Base-by-base conservation (phyloP, 2,888 invertebrate species). In the Petrophora chlorosata region DNA sequence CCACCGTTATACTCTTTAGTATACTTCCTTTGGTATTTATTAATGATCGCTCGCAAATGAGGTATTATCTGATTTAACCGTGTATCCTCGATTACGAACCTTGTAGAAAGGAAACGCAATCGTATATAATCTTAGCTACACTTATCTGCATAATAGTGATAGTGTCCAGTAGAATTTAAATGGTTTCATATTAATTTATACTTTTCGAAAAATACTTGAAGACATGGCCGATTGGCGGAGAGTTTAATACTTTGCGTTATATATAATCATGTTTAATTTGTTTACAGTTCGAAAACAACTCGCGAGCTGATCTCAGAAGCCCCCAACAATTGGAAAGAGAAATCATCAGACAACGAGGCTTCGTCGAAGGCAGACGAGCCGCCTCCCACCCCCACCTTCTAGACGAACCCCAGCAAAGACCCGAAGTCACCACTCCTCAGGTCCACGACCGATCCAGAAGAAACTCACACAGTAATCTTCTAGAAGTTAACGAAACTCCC, bases 361-460 rank as follows among this genome's bases (percentile, higher is more conserved):
- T 93, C 29, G 71, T 79, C 3, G 93, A 92, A 71, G 91, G 86
- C 0, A 82, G 93, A 65, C 79, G 93, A 30, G 92, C 94, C 0
- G 87, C 93, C 0, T 94, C 94, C 0, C 94, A 94, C 62, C 94
- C 94, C 1, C 94, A 94, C 62, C 82, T 94, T 2, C 83, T 93
- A 19, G 92, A 89, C 16, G 90, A 90, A 42, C 87, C 82, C 1
- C 86, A 78, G 8, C 76, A 73, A 3, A 73, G 86, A 67, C 76
- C 76, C 12, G 89, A 90, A 68, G 65, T 77, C 8, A 76, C 73
- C 2, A 74, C 82, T 3, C 79, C 86, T 61, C 90, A 72, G 74
- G 84, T 82, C 51, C 85, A 77, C 33, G 79, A 79, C 59, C 67
- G 80, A 56, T 83, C 87, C 1, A 69, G 93, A 64, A 79, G 93